These are phyloP conservation scores for Caenorhabditis virilis DNA, from an alignment of 2,888 invertebrate species.

Conservation along the genomic window DNA sequence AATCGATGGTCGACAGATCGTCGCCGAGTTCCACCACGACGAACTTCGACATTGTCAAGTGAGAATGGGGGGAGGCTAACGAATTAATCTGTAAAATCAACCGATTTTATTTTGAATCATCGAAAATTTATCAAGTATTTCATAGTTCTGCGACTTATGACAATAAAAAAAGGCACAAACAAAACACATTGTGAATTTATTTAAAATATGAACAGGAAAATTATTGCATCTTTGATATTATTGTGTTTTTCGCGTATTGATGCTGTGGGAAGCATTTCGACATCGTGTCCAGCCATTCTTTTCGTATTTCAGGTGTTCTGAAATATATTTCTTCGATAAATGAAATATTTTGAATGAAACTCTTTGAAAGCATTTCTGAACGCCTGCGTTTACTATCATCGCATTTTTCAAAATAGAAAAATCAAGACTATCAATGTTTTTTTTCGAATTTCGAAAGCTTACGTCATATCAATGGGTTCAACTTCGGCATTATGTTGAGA, in stretches of 20 bases:
- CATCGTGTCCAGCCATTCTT: conserved; percentile 31
- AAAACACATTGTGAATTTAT: background rate
- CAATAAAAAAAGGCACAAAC: background rate
- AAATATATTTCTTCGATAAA: conserved; percentile 2
- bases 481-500: conserved; percentile 25
- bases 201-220: background rate
- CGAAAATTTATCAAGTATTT: background rate
- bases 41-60: conserved; percentile 23
- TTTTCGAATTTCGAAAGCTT: no score
- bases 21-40: conserved; percentile 36
- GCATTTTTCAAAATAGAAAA: no score
- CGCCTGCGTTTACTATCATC: no score
- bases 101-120: background rate
- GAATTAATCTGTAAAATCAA: no score
- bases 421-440: no score
- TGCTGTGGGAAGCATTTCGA: conserved; percentile 35
- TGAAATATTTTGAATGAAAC: no score
- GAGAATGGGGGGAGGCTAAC: no score
- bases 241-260: conserved; percentile 17
- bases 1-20: conserved; percentile 28
- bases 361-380: no score
- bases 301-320: conserved; percentile 35
- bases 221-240: background rate
- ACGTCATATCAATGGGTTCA: conserved; percentile 33
- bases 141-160: background rate